phyloP scores from a whole-genome alignment of 1,140 invertebrate species.

The Atopsyche davidsoni region DNA sequence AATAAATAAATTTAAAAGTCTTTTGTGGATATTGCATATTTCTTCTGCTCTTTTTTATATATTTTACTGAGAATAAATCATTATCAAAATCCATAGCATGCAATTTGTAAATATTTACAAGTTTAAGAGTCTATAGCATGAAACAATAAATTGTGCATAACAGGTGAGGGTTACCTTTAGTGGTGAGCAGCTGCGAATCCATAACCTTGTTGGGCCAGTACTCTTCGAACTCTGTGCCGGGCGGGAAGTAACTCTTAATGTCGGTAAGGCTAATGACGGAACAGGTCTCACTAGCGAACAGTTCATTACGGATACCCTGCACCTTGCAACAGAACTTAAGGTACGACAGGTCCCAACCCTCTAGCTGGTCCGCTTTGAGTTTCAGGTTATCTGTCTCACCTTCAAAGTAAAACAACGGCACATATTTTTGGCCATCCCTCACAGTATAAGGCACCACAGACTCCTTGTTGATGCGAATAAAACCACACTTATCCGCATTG shows the following conservation, averaged over 20 bases:
- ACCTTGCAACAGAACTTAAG: conserved; percentile 92
- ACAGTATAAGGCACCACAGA: conserved; percentile 90
- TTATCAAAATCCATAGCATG: background rate
- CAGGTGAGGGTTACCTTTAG: conserved; percentile 56
- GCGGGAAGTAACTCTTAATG: conserved; percentile 85
- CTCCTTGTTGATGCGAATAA: conserved; percentile 90
- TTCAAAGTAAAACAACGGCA: conserved; percentile 91
- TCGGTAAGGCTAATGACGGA: conserved; percentile 83
- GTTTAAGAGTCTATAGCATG: too few relatives aligned
- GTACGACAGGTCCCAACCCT: conserved; percentile 87
- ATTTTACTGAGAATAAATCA: too few relatives aligned
- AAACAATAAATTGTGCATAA: conserved; percentile 22
- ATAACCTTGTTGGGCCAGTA: conserved; percentile 86
- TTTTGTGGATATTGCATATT: too few relatives aligned
- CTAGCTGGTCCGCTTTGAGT: conserved; percentile 73
- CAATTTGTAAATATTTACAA: too few relatives aligned
- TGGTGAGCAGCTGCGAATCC: conserved; percentile 64
- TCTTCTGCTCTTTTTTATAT: too few relatives aligned
- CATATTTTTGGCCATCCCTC: conserved; percentile 75
- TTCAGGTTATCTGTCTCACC: conserved; percentile 86
- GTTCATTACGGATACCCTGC: conserved; percentile 83
- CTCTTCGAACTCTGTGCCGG: conserved; percentile 81
- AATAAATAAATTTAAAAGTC: too few relatives aligned
- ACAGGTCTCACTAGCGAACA: conserved; percentile 83
- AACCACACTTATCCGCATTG: conserved; percentile 78